A percentile compares a stretch with the other conserved stretches of the same genome.
phyloP scores from a whole-genome alignment of 2,888 invertebrate genomes.

The Ochropleura plecta region DNA sequence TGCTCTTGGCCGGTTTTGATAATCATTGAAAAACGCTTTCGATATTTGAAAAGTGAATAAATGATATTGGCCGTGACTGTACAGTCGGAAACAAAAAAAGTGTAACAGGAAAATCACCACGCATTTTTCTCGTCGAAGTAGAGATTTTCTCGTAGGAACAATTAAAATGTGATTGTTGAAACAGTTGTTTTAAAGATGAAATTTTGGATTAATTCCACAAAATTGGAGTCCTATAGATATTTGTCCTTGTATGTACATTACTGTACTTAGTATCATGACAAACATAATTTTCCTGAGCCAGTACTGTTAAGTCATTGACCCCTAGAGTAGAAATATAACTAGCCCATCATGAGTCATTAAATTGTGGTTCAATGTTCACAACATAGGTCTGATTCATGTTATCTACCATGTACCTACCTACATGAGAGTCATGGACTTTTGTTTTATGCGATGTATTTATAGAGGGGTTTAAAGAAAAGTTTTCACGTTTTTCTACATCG shows the following conservation, averaged over 20 bases:
- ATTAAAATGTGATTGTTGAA: background rate
- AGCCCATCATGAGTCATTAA: constrained; percentile 34
- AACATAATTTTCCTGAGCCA: background rate
- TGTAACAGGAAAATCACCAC: background rate
- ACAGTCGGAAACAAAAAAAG: background rate
- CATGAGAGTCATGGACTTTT: background rate
- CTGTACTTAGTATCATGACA: background rate
- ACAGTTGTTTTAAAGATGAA: background rate
- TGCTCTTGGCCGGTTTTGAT: too few relatives aligned
- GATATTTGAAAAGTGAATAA: too few relatives aligned
- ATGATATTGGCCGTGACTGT: too few relatives aligned
- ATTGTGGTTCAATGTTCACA: constrained; percentile 14
- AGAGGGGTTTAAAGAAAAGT: constrained; percentile 9
- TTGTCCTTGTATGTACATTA: constrained; percentile 5
- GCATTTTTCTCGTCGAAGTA: background rate
- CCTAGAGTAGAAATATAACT: constrained; percentile 19
- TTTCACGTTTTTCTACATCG: too few relatives aligned
- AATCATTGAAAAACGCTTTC: too few relatives aligned
- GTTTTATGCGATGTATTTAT: background rate
- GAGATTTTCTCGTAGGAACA: background rate
- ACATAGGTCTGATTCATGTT: constrained; percentile 13
- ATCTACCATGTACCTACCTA: background rate
- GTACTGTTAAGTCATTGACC: constrained; percentile 19
- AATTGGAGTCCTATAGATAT: background rate
- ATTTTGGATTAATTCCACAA: too few relatives aligned